Evolutionary conservation across 2,888 invertebrate genomes (phyloP), one percentile per base, ranked within the genome.

Genomic region (Pristionchus exspectatus): DNA sequence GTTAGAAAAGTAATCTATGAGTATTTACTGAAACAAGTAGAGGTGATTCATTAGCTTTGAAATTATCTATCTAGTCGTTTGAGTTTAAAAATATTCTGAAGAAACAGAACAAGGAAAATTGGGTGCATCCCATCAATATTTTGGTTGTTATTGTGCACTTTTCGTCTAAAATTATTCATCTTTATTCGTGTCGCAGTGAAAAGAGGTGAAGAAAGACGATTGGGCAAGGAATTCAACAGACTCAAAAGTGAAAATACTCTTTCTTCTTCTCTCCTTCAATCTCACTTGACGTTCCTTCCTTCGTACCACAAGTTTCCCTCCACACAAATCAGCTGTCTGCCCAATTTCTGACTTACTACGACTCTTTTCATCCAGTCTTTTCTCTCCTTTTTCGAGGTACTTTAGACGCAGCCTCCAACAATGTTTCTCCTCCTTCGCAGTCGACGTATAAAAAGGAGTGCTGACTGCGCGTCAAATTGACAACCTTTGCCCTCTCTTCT

Each of bases 251-350:
- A 72, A 72, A 72, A 72, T 72, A 72, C 72, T 30, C 72, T 18
- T 72, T 30, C 27, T 33, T 72, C 72, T 33, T 27, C 27, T 72
- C 72, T 72, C 33, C 33, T 33, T 72, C 33, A 72, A 72, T 33
- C 30, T 30, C 72, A 72, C 72, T 72, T 27, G 72, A 33, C 30
- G 72, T 72, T 72, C 72, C 16, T 72, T 30, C 66, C 66, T 27
- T 27, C 44, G 44, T 50, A 38, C 27, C 30, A 30, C n/a, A 69
- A 72, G 72, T 72, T 72, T 72, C 16, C 72, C 33, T 27, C 33
- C 66, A 33, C 74, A n/a, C 10, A 77, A 77, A 77, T 77, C 77
- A 77, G 77, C 77, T 77, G 77, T n/a, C 77, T n/a, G 77, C 77
- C 16, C 44, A 44, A 44, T 44, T 77, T 77, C 30, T 9, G 10